A percentile compares a stretch with the other conserved stretches of the same genome.
Evolutionary conservation across 2,888 invertebrate species (phyloP).

Genomic region (Apotomis capreana): DNA sequence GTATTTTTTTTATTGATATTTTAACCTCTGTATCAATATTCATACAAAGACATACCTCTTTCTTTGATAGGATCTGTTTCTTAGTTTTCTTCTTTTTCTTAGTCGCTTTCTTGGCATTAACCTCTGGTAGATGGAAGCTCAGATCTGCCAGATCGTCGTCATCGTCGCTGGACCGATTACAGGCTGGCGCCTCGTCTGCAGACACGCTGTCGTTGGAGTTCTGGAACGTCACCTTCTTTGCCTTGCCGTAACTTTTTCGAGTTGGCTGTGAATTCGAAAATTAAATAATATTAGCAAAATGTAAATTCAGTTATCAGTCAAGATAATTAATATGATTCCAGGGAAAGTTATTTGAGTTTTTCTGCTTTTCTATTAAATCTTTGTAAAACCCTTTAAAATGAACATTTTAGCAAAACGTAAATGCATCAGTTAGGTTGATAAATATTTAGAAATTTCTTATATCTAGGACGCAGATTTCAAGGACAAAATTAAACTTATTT

Average conservation of each 20-base stretch:
- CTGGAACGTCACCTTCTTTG: constrained; percentile 71
- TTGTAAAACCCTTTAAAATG: too few relatives aligned
- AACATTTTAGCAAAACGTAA: too few relatives aligned
- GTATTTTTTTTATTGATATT: too few relatives aligned
- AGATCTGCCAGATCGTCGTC: constrained; percentile 65
- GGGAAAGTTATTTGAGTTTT: too few relatives aligned
- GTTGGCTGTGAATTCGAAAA: constrained; percentile 59
- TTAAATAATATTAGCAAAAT: too few relatives aligned
- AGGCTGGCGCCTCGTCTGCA: constrained; percentile 37
- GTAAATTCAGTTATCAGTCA: too few relatives aligned
- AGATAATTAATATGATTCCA: too few relatives aligned
- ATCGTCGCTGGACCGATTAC: constrained; percentile 58
- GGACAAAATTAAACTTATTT: too few relatives aligned
- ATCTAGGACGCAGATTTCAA: too few relatives aligned
- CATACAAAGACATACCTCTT: constrained; percentile 63
- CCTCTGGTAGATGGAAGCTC: constrained; percentile 64
- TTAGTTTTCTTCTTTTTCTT: constrained; percentile 61
- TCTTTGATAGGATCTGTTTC: constrained; percentile 65
- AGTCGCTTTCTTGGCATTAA: constrained; percentile 58
- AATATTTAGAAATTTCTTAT: too few relatives aligned
- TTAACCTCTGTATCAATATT: neutral
- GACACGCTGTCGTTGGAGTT: constrained; percentile 57
- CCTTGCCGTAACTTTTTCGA: constrained; percentile 74
- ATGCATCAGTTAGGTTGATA: too few relatives aligned
- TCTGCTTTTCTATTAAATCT: too few relatives aligned